phyloP scores from a whole-genome alignment of 1,140 invertebrate species.

The Pteromalus puparum region DNA sequence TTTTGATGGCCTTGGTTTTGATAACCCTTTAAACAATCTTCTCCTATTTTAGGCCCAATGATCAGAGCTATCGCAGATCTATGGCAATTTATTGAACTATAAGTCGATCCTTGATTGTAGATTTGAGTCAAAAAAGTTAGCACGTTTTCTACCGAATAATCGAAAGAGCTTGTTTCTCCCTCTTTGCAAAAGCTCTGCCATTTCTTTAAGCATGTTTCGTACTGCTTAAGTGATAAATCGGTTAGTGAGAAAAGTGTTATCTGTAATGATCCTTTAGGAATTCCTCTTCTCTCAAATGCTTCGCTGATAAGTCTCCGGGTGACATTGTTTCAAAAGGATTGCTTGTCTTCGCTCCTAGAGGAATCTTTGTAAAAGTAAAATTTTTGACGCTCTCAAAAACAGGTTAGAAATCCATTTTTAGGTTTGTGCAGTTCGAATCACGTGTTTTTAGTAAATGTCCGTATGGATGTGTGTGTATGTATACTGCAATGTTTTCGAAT shows the following conservation, averaged over 20 bases:
- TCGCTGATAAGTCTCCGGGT: conserved; percentile 43
- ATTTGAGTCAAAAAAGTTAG: conserved; percentile 50
- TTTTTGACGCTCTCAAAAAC: too few species aligned
- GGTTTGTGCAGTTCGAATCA: too few species aligned
- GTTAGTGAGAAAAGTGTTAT: conserved; percentile 42
- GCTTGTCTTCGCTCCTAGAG: neutral
- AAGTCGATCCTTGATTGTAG: conserved; percentile 41
- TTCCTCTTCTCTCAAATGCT: conserved; percentile 9
- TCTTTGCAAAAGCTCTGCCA: conserved; percentile 25
- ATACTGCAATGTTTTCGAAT: too few species aligned
- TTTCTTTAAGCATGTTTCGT: conserved; percentile 8
- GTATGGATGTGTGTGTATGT: too few species aligned
- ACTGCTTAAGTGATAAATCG: conserved; percentile 46
- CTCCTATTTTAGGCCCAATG: conserved; percentile 45
- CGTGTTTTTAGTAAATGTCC: too few species aligned
- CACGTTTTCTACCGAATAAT: conserved; percentile 25
- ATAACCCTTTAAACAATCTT: conserved; percentile 57
- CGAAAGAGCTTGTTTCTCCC: conserved; percentile 15
- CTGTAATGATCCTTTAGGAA: conserved; percentile 3
- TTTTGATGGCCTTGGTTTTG: conserved; percentile 51
- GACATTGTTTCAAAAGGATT: conserved; percentile 28
- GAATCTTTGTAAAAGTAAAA: too few species aligned
- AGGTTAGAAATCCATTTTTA: too few species aligned
- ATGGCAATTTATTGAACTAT: conserved; percentile 54
- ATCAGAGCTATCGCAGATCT: conserved; percentile 28